Evolutionary conservation across 1,140 invertebrate species (phyloP).

Genomic region (Zaprionus lachaisei): DNA sequence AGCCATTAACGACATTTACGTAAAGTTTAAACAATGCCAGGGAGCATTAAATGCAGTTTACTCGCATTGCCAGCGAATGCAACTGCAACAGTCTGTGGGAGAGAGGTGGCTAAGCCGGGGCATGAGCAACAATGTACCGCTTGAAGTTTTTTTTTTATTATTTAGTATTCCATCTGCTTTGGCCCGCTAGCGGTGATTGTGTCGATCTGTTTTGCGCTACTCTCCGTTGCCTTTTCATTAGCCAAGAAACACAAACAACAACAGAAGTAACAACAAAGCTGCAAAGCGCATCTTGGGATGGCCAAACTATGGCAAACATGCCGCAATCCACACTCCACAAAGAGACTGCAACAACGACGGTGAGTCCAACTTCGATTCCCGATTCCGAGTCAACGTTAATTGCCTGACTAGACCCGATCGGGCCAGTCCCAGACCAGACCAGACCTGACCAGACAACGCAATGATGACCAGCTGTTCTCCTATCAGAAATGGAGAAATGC

Average conservation of each 20-base stretch:
- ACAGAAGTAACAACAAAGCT: slow-evolving; percentile 7
- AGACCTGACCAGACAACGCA: slow-evolving; percentile 11
- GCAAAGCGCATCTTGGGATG: slow-evolving; percentile 52
- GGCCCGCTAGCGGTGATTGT: slow-evolving; percentile 62
- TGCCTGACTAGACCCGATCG: slow-evolving; percentile 30
- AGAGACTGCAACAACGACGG: not conserved
- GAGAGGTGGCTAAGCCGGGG: slow-evolving; percentile 32
- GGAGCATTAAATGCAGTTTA: slow-evolving; percentile 43
- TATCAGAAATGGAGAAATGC: slow-evolving; percentile 40
- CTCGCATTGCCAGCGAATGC: slow-evolving; percentile 1
- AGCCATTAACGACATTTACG: slow-evolving; percentile 76
- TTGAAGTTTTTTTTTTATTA: slow-evolving; percentile 42
- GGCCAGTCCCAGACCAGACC: slow-evolving; percentile 7
- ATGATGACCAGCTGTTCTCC: slow-evolving; percentile 47
- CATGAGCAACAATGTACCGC: slow-evolving; percentile 63
- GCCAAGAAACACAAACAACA: slow-evolving; percentile 20
- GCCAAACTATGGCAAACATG: slow-evolving; percentile 64
- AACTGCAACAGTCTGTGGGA: slow-evolving; percentile 47
- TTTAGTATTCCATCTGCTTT: slow-evolving; percentile 53
- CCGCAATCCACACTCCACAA: slow-evolving; percentile 9
- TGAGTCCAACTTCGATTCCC: slow-evolving; percentile 32
- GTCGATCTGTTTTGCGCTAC: slow-evolving; percentile 38
- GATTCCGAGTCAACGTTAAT: slow-evolving; percentile 59
- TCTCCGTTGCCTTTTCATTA: slow-evolving; percentile 66
- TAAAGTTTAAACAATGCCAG: slow-evolving; percentile 63